A percentile compares a stretch with the other conserved stretches of the same genome.
phyloP scores from a whole-genome alignment of 1,140 invertebrate species.

The Anoplophora glabripennis region DNA sequence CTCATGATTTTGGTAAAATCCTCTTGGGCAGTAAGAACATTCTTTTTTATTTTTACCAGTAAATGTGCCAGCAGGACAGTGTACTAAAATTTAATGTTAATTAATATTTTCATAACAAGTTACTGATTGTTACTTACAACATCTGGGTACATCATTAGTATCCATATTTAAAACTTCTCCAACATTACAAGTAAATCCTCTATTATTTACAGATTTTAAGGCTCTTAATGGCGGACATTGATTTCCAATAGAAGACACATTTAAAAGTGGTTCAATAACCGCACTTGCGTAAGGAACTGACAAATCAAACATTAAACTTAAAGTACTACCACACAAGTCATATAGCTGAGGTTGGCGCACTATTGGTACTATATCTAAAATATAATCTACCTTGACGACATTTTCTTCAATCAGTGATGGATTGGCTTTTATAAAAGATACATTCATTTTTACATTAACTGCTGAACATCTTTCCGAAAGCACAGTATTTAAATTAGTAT shows the following conservation, averaged over 20 bases:
- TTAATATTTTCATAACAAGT: neutral
- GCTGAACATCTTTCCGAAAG: slow-evolving; percentile 89
- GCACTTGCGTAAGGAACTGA: slow-evolving; percentile 88
- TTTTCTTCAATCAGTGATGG: slow-evolving; percentile 79
- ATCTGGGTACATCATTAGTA: slow-evolving; percentile 86
- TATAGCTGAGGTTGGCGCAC: slow-evolving; percentile 86
- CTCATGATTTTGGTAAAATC: slow-evolving; percentile 90
- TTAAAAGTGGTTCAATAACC: slow-evolving; percentile 85
- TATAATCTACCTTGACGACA: slow-evolving; percentile 82
- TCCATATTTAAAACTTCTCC: slow-evolving; percentile 93
- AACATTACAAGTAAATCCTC: slow-evolving; percentile 89
- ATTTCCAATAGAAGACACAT: slow-evolving; percentile 84
- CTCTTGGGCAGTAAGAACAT: slow-evolving; percentile 85
- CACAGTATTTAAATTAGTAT: slow-evolving; percentile 73
- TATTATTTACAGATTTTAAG: slow-evolving; percentile 75
- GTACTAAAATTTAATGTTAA: slow-evolving; percentile 60
- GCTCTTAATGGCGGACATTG: slow-evolving; percentile 88
- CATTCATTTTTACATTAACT: slow-evolving; percentile 92
- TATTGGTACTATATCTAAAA: slow-evolving; percentile 82
- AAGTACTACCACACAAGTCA: slow-evolving; percentile 89
- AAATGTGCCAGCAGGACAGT: slow-evolving; percentile 93
- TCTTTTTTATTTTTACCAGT: slow-evolving; percentile 81
- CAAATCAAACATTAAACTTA: slow-evolving; percentile 91
- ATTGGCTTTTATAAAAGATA: slow-evolving; percentile 80
- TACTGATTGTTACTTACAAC: slow-evolving; percentile 63